Evolutionary conservation across 2,797 vertebrate species (phyloP).

Genomic region (Acomys russatus): DNA sequence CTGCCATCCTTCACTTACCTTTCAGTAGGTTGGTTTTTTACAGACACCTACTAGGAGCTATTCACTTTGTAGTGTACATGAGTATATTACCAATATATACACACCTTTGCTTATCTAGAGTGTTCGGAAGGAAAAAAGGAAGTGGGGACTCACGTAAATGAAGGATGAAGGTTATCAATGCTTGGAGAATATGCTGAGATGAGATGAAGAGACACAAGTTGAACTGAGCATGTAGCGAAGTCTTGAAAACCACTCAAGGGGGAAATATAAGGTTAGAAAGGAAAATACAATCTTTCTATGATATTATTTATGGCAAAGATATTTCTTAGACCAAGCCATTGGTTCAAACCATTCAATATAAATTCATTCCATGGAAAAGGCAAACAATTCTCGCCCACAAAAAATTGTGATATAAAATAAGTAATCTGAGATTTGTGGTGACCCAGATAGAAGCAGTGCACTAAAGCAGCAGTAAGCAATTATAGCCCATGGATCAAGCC

Average conservation of each 20-base stretch:
- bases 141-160: background rate
- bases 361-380: constrained; percentile 46
- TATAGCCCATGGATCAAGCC: background rate
- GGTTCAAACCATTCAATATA: constrained; percentile 51
- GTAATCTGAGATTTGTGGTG: background rate
- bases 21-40: background rate
- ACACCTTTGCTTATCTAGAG: constrained; percentile 39
- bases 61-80: background rate
- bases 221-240: constrained; percentile 19
- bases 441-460: background rate
- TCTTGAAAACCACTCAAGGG: constrained; percentile 58
- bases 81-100: background rate
- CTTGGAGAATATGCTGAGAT: constrained; percentile 72
- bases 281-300: constrained; percentile 62
- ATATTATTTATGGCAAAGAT: constrained; percentile 68
- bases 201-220: constrained; percentile 60
- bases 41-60: background rate
- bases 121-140: background rate
- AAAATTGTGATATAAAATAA: constrained; percentile 9
- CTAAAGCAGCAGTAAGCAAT: constrained; percentile 34
- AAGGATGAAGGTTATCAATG: constrained; percentile 12
- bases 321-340: constrained; percentile 63
- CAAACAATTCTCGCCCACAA: constrained; percentile 18
- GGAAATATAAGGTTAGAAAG: constrained; percentile 43
- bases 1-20: background rate